Evolutionary conservation across 2,113 vertebrate genomes (phyloP), one percentile per base, ranked within the genome.

Genomic region (Prionailurus viverrinus): DNA sequence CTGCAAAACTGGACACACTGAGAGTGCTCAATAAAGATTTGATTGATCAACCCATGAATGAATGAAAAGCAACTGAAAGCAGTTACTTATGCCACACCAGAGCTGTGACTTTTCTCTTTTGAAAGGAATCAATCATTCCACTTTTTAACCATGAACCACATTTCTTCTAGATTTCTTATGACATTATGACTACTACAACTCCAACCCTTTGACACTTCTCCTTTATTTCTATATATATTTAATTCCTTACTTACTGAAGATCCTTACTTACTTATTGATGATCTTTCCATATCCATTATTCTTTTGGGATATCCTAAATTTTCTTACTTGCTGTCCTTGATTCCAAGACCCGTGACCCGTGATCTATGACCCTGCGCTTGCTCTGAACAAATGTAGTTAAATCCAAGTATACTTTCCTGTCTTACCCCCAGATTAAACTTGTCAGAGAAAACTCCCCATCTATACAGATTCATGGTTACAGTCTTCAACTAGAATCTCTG

Each of bases 401-500:
- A 65, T 39, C 27, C 8, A 89, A 6, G 36, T 39, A 65, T 10
- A 4, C 4, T 81, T 65, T 61, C 12, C 12, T 33, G 12, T 86
- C 53, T 45, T 15, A 58, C 11, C 36, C 23, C 33, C 41, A 80
- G 16, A 7, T 55, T 61, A 65, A 80, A n/a, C 6, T 31, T 48
- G 33, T n/a, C 65, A 74, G 31, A 33, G 4, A 79, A 36, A 90
- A 39, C 7, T 21, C 11, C 2, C 8, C 7, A 65, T 9, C 36
- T 45, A 10, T 53, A 48, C 15, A 25, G 36, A 82, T 55, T n/a
- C 14, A 39, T 41, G 21, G 15, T 15, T 71, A 45, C 1, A 15
- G 18, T 69, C 5, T 73, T 10, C 18, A 55, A 7, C 11, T 68
- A 66, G 8, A 27, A 1, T 6, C 55, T 39, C 1, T 1, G 1